Evolutionary conservation across 2,888 invertebrate genomes (phyloP).

Genomic region (Bombylius discolor): DNA sequence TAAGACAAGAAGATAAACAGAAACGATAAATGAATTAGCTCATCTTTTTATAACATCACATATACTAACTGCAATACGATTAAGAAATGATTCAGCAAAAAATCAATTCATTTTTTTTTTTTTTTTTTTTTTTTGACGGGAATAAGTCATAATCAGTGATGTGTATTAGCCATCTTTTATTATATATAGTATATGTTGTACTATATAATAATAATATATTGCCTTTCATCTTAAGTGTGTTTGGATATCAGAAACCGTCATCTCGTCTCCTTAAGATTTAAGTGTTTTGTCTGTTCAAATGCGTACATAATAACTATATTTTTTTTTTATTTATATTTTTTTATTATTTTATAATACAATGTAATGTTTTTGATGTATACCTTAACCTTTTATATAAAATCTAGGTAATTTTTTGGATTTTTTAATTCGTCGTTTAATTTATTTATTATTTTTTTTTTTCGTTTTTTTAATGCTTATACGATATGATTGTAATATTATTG

Average conservation of each 20-base stretch:
- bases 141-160: neutral
- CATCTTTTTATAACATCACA: neutral
- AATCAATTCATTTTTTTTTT: neutral
- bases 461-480: no score
- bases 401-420: neutral
- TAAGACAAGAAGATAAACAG: conserved; percentile 1
- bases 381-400: neutral
- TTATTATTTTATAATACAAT: no score
- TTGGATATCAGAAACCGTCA: conserved; percentile 5
- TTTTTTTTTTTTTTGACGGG: neutral
- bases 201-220: no score
- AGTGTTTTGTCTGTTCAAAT: conserved; percentile 4
- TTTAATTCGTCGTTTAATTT: neutral
- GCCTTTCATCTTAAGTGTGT: neutral
- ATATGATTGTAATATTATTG: no score
- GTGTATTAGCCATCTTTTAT: neutral
- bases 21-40: conserved; percentile 7
- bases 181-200: neutral
- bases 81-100: conserved; percentile 6
- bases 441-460: no score
- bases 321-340: no score
- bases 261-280: conserved; percentile 4
- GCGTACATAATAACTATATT: no score
- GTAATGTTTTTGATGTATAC: no score
- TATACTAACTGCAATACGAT: neutral